A percentile compares a stretch with the other conserved stretches of the same genome.
Conservation (phyloP, 1,140 invertebrate genomes). For the Bemisia tabaci region DNA sequence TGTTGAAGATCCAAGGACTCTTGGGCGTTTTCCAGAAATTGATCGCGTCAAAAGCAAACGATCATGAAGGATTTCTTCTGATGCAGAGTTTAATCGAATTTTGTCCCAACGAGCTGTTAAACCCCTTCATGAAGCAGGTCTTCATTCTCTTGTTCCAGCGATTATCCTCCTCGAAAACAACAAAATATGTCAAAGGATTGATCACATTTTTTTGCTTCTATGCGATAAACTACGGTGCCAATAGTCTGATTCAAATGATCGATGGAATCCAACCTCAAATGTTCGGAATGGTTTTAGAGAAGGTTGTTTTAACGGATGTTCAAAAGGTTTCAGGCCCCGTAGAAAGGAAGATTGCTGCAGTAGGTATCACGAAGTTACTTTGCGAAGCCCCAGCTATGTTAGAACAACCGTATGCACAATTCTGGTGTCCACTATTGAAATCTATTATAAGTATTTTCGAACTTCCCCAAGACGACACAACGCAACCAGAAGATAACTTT, state of each 20-base stretch:
- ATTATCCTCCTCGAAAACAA: slow-evolving; percentile 81
- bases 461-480: slow-evolving; percentile 52
- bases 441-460: slow-evolving; percentile 23
- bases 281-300: slow-evolving; percentile 88
- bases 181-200: slow-evolving; percentile 78
- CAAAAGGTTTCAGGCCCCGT: slow-evolving; percentile 68
- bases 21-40: slow-evolving; percentile 93
- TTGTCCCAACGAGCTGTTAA: slow-evolving; percentile 47
- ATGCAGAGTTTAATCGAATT: slow-evolving; percentile 71
- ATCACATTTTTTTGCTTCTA: slow-evolving; percentile 84
- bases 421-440: slow-evolving; percentile 37
- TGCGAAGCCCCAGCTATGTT: slow-evolving; percentile 55
- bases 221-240: slow-evolving; percentile 59
- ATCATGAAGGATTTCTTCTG: slow-evolving; percentile 90
- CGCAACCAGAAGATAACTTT: slow-evolving; percentile 70
- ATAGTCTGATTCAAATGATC: slow-evolving; percentile 55
- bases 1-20: slow-evolving; percentile 42
- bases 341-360: slow-evolving; percentile 77
- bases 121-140: slow-evolving; percentile 71
- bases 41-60: slow-evolving; percentile 86
- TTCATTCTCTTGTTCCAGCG: slow-evolving; percentile 85
- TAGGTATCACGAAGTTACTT: slow-evolving; percentile 74
- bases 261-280: slow-evolving; percentile 72
- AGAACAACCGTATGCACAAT: slow-evolving; percentile 44
- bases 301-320: slow-evolving; percentile 69